Conservation (phyloP, 2,113 vertebrate species). For the Pachypanchax playfairii region DNA sequence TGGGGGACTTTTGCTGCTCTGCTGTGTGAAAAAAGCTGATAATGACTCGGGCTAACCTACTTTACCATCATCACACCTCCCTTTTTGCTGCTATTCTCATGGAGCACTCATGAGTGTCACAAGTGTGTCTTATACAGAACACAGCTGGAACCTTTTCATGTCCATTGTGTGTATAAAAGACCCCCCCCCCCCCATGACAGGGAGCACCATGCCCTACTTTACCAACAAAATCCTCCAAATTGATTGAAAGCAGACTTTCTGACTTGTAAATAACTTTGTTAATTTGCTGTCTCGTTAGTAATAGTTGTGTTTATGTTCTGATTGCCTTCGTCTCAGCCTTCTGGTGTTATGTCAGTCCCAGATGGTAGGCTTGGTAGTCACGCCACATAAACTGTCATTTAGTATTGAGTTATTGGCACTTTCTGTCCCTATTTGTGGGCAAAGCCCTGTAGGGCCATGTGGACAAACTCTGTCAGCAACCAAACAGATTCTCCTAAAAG, state of each 20-base stretch:
- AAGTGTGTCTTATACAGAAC: slow-evolving; percentile 31
- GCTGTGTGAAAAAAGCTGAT: slow-evolving; percentile 64
- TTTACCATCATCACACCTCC: slow-evolving; percentile 41
- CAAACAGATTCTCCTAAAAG: slow-evolving; percentile 8
- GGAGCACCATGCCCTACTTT: not conserved
- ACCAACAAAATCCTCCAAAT: slow-evolving; percentile 31
- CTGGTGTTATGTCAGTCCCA: slow-evolving; percentile 68
- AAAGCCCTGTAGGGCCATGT: slow-evolving; percentile 32
- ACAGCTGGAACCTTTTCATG: not conserved
- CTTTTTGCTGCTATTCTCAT: slow-evolving; percentile 45
- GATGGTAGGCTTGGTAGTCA: slow-evolving; percentile 69
- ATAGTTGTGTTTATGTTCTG: slow-evolving; percentile 53
- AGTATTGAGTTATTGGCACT: slow-evolving; percentile 61
- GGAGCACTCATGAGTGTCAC: slow-evolving; percentile 40
- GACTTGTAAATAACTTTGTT: slow-evolving; percentile 67
- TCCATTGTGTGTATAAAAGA: no score
- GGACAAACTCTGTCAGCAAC: slow-evolving; percentile 25
- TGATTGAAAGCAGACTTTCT: slow-evolving; percentile 48
- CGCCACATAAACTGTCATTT: slow-evolving; percentile 64
- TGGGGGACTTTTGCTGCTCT: slow-evolving; percentile 64
- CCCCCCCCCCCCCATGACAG: not conserved
- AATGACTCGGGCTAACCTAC: slow-evolving; percentile 60
- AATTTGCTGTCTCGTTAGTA: slow-evolving; percentile 70
- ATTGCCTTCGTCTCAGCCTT: slow-evolving; percentile 53
- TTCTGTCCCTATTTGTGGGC: slow-evolving; percentile 48